These are phyloP conservation scores for Paramuricea clavata DNA, from an alignment of 92 coral and sea anemone species.

Conservation along the genomic window DNA sequence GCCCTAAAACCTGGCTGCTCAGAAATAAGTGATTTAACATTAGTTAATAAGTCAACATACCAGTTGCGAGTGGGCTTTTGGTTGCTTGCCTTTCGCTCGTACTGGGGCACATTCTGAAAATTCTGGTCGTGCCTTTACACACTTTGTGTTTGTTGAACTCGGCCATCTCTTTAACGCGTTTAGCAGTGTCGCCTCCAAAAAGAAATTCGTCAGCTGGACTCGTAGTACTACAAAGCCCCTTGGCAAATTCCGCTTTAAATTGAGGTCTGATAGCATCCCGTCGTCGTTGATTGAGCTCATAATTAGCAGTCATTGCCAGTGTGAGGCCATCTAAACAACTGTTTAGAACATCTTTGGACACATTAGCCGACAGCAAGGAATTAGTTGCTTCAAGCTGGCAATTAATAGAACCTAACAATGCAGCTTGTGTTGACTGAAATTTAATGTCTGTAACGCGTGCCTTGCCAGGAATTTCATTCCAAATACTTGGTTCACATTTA, in stretches of 20 bases:
- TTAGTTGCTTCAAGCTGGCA: slow-evolving; percentile 63
- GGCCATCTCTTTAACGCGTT: slow-evolving; percentile 62
- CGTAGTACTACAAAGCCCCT: slow-evolving; percentile 59
- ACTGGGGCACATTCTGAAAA: slow-evolving; percentile 51
- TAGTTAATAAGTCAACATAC: slow-evolving; percentile 23
- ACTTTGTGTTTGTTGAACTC: slow-evolving; percentile 61
- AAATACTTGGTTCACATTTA: no score
- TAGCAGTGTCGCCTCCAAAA: slow-evolving; percentile 67
- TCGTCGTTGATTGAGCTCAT: slow-evolving; percentile 59
- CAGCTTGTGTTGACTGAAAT: slow-evolving; percentile 33
- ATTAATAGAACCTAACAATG: slow-evolving; percentile 42
- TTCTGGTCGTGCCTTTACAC: slow-evolving; percentile 41
- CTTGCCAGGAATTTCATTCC: no score
- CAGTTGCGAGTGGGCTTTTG: slow-evolving; percentile 5
- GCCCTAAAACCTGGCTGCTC: slow-evolving; percentile 50
- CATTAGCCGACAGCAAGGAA: slow-evolving; percentile 43
- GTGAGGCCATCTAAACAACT: slow-evolving; percentile 66
- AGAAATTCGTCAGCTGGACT: slow-evolving; percentile 72
- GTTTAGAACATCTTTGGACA: slow-evolving; percentile 44
- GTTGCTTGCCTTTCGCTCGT: slow-evolving; percentile 52
- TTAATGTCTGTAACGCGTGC: background rate
- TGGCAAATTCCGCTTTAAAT: slow-evolving; percentile 64
- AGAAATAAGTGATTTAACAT: slow-evolving; percentile 18
- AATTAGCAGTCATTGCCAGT: slow-evolving; percentile 53
- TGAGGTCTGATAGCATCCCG: slow-evolving; percentile 66